Conservation (phyloP, 2,797 vertebrate genomes). For the Cryptoprocta ferox region DNA sequence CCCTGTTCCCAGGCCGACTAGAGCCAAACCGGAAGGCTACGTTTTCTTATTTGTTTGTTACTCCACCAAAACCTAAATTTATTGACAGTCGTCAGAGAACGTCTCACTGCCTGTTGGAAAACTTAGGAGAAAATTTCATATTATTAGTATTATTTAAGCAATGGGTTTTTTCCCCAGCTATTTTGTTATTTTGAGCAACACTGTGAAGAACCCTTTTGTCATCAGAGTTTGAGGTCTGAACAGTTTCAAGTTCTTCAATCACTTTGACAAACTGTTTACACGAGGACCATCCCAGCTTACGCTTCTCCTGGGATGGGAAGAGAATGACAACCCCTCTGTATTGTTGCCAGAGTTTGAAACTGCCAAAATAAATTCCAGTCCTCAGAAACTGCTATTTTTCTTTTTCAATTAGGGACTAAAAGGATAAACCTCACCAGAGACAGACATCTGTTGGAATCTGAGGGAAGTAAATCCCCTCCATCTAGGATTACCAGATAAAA, state of each 20-base stretch:
- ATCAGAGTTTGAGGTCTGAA: background rate
- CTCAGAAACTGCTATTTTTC: background rate
- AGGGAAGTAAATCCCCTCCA: background rate
- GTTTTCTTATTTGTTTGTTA: background rate
- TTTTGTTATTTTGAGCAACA: background rate
- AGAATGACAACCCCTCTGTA: background rate
- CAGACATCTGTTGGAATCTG: background rate
- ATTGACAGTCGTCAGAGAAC: background rate
- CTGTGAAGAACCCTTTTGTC: background rate
- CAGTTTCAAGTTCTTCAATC: background rate
- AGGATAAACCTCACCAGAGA: background rate
- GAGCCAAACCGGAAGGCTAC: rapidly evolving
- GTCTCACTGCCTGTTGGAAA: background rate
- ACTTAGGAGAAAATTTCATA: background rate
- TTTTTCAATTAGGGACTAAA: background rate
- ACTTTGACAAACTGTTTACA: constrained; percentile 3
- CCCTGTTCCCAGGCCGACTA: rapidly evolving
- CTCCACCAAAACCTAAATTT: background rate
- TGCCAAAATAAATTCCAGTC: background rate
- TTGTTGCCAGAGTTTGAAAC: background rate
- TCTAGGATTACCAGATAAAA: background rate
- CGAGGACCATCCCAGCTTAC: background rate
- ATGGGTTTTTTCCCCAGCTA: rapidly evolving
- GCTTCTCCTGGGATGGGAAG: rapidly evolving
- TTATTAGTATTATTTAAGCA: background rate